Percentiles rank a stretch among this genome's conserved stretches.
These are phyloP conservation scores for Pithys albifrons DNA, from an alignment of 2,113 vertebrate genomes.

Conservation along the genomic window DNA sequence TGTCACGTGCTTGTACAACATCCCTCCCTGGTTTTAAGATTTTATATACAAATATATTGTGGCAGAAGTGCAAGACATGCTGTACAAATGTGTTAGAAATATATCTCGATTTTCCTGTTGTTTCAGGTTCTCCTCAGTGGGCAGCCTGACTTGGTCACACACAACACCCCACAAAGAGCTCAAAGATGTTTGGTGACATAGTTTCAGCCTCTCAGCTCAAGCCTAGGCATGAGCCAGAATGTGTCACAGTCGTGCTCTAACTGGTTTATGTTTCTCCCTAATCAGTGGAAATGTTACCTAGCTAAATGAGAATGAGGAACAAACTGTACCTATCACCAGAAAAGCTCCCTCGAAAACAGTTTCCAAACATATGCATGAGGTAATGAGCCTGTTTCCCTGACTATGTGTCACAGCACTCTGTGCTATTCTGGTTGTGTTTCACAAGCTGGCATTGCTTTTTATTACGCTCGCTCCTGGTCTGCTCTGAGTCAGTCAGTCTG, in stretches of 20 bases:
- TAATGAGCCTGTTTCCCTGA: slow-evolving; percentile 38
- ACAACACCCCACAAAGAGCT: background rate
- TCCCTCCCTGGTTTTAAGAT: background rate
- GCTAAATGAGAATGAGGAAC: slow-evolving; percentile 26
- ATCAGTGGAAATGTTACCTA: slow-evolving; percentile 39
- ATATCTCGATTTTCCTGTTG: background rate
- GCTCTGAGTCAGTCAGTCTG: slow-evolving; percentile 26
- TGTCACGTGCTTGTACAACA: background rate
- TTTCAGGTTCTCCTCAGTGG: background rate
- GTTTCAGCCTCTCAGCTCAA: background rate
- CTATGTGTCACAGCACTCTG: slow-evolving; percentile 13
- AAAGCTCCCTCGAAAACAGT: slow-evolving; percentile 25
- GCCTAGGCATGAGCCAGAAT: background rate
- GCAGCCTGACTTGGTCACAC: background rate
- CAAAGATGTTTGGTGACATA: background rate
- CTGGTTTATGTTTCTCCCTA: background rate
- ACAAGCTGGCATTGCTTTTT: slow-evolving; percentile 37
- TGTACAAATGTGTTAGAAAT: background rate
- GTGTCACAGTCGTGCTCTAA: background rate
- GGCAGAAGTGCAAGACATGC: background rate
- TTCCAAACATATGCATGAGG: slow-evolving; percentile 60
- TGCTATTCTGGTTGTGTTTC: slow-evolving; percentile 43
- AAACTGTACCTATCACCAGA: slow-evolving; percentile 40
- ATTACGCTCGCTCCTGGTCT: background rate
- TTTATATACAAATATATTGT: background rate